Evolutionary conservation across 2,888 invertebrate species (phyloP), one percentile per base, ranked within the genome.

Genomic region (Drosophila cyrtoloma): DNA sequence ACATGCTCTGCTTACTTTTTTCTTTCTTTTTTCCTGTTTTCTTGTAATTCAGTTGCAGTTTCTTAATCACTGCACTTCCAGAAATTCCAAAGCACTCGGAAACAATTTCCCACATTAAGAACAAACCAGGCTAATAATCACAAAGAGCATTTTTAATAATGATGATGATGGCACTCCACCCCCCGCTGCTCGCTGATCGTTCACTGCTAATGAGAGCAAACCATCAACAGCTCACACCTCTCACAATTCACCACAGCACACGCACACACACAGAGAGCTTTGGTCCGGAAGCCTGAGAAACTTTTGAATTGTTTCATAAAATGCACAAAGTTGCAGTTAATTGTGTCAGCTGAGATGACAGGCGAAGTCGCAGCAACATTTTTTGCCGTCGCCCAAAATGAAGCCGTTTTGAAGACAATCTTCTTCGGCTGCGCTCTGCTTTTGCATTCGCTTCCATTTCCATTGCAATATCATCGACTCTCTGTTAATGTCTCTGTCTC

Each of bases 301-400:
- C 81, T 89, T 86, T 86, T 86, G 89, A 86, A 86, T 86, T 86
- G 86, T 86, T 86, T 86, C 86, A 86, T 86, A 86, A 86, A 86
- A 86, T 84, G 83, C 87, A 84, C 84, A 77, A 84, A 86, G 83
- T 79, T 86, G 89, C 86, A 77, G 82, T 84, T 81, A 89, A 86
- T 86, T 89, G 86, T 86, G 86, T 89, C 86, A 86, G 86, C 67
- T 74, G 57, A 80, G 78, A 78, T 84, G 84, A 78, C 75, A 72
- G 70, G 63, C 67, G 52, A 32, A 51, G 39, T 28, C 39, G 56
- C 14, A 39, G 52, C 52, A 57, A 56, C 30, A 52, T 52, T 30
- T 57, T 52, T 56, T 33, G 39, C n/a, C 35, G 55, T 30, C 67
- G 50, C 63, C 59, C 71, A 71, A 86, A 82, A 85, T 85, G 86